Conservation (phyloP, 2,888 invertebrate species). For the Hirtodrosophila cameraria region DNA sequence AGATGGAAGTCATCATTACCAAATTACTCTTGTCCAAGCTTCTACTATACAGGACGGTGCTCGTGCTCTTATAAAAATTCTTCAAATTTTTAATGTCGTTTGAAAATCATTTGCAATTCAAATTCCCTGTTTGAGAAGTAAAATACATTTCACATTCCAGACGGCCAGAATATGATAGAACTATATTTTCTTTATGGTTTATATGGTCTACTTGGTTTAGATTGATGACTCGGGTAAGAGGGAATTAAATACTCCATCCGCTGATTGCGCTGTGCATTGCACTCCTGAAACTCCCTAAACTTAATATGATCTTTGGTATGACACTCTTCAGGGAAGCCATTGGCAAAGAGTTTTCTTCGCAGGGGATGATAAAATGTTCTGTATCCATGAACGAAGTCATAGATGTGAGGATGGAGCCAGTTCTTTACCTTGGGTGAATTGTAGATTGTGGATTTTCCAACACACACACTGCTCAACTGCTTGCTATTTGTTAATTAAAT, state of each 20-base stretch:
- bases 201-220: background rate
- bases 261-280: constrained; percentile 9
- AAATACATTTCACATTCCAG: too few relatives aligned
- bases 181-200: too few relatives aligned
- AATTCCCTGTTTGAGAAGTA: too few relatives aligned
- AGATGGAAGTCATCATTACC: too few relatives aligned
- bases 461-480: constrained; percentile 3
- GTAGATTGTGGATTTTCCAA: constrained; percentile 11
- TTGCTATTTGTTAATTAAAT: background rate
- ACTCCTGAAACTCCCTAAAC: constrained; percentile 2
- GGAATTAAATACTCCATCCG: constrained; percentile 36
- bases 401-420: background rate
- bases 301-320: background rate
- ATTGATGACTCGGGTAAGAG: constrained; percentile 18
- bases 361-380: background rate
- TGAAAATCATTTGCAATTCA: too few relatives aligned
- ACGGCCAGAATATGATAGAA: too few relatives aligned
- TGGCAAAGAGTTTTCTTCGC: background rate
- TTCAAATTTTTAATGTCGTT: too few relatives aligned
- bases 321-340: constrained; percentile 10
- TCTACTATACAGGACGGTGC: too few relatives aligned
- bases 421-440: background rate
- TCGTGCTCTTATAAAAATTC: too few relatives aligned
- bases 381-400: background rate
- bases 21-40: too few relatives aligned